phyloP scores from a whole-genome alignment of 2,888 invertebrate genomes.

The Agrochola litura region DNA sequence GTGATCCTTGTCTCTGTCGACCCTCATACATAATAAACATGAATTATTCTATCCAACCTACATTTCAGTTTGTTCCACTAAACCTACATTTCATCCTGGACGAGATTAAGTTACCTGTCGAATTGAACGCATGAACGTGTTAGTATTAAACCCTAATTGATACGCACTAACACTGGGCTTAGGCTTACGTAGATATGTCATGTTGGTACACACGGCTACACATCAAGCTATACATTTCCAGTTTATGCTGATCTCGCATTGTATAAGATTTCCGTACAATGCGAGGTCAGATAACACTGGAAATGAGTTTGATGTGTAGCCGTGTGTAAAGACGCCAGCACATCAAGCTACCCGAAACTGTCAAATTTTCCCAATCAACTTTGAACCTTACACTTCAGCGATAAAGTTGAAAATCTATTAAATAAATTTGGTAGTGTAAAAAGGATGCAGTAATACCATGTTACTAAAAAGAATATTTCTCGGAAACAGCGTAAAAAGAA shows the following conservation, averaged over 20 bases:
- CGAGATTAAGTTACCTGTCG: slow-evolving; percentile 62
- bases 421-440: too few relatives aligned
- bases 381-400: too few relatives aligned
- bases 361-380: too few relatives aligned
- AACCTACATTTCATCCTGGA: slow-evolving; percentile 29
- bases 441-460: neutral
- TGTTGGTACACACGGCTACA: neutral
- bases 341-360: too few relatives aligned
- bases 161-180: slow-evolving; percentile 36
- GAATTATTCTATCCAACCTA: slow-evolving; percentile 46
- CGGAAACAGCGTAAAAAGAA: neutral
- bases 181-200: slow-evolving; percentile 3
- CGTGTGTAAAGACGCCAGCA: too few relatives aligned
- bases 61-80: slow-evolving; percentile 35
- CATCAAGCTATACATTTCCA: too few relatives aligned
- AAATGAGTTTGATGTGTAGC: too few relatives aligned
- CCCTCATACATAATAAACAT: slow-evolving; percentile 42
- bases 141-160: slow-evolving; percentile 54
- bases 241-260: too few relatives aligned
- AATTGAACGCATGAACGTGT: slow-evolving; percentile 45
- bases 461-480: neutral
- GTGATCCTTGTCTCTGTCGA: slow-evolving; percentile 36
- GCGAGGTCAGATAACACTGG: too few relatives aligned
- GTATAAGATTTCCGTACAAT: too few relatives aligned
- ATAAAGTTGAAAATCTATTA: too few relatives aligned